phyloP scores from a whole-genome alignment of 2,113 vertebrate genomes.

The Tachysurus fulvidraco region DNA sequence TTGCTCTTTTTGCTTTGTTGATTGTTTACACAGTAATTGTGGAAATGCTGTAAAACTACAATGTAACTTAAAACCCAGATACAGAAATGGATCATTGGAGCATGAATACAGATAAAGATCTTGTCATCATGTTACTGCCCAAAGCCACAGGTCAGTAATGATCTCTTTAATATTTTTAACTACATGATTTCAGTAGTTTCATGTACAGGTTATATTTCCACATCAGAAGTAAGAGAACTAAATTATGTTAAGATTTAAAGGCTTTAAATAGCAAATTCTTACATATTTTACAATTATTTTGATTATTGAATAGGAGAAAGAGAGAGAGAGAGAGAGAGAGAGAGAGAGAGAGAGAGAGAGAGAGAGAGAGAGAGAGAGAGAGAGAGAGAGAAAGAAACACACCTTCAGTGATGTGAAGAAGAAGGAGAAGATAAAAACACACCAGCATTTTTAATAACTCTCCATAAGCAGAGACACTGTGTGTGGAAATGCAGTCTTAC shows the following conservation, averaged over 20 bases:
- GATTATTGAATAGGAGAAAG: background rate
- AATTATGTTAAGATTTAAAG: background rate
- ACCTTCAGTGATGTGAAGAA: conserved; percentile 14
- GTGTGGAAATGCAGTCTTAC: background rate
- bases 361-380: background rate
- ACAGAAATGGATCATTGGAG: background rate
- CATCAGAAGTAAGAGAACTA: background rate
- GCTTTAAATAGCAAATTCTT: background rate
- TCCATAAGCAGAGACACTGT: background rate
- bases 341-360: no score
- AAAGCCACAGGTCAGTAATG: background rate
- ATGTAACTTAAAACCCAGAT: background rate
- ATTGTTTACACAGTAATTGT: no score
- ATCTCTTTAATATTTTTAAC: background rate
- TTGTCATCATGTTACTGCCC: background rate
- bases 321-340: no score
- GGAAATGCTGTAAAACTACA: background rate
- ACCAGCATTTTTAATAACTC: background rate
- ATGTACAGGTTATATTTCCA: background rate
- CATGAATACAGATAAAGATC: background rate
- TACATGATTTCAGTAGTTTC: background rate
- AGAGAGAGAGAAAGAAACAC: no score
- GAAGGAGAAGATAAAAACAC: conserved; percentile 1
- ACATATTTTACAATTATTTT: no score
- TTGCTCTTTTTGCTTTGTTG: no score